phyloP scores from a whole-genome alignment of 2,113 vertebrate species.

The Epinephelus moara region DNA sequence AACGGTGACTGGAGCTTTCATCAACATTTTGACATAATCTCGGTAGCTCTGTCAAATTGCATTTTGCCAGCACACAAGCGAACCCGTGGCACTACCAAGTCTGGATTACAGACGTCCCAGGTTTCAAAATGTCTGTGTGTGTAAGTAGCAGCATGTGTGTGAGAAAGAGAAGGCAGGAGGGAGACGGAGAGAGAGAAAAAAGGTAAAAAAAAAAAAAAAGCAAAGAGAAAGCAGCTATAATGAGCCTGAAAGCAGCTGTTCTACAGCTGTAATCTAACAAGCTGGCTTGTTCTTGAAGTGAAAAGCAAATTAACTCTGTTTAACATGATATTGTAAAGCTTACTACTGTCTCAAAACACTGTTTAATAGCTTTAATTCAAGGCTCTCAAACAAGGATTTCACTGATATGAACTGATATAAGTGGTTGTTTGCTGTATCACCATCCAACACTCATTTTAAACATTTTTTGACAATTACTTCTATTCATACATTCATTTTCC shows the following conservation, averaged over 20 bases:
- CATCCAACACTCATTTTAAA: not conserved
- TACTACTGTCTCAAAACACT: slow-evolving; percentile 18
- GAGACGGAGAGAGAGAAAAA: slow-evolving; percentile 5
- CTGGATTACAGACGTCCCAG: slow-evolving; percentile 24
- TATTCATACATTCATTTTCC: too few relatives aligned
- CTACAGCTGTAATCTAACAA: slow-evolving; percentile 64
- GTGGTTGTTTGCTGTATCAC: not conserved
- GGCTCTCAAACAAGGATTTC: not conserved
- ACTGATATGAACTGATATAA: not conserved
- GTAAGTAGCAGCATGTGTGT: not conserved
- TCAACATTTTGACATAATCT: slow-evolving; percentile 72
- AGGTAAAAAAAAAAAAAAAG: not conserved
- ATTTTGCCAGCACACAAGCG: slow-evolving; percentile 40
- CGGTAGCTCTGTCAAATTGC: slow-evolving; percentile 54
- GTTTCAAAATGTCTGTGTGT: slow-evolving; percentile 27
- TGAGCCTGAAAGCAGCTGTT: slow-evolving; percentile 71
- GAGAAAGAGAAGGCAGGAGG: slow-evolving; percentile 8
- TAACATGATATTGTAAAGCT: slow-evolving; percentile 47
- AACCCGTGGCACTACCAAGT: slow-evolving; percentile 17
- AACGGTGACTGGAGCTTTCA: slow-evolving; percentile 50
- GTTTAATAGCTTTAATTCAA: slow-evolving; percentile 4
- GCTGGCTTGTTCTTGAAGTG: slow-evolving; percentile 38
- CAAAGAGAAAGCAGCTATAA: slow-evolving; percentile 23
- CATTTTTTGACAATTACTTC: not conserved
- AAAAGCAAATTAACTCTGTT: slow-evolving; percentile 60